phyloP scores from a whole-genome alignment of 2,888 invertebrate genomes.

The Ischnura elegans region DNA sequence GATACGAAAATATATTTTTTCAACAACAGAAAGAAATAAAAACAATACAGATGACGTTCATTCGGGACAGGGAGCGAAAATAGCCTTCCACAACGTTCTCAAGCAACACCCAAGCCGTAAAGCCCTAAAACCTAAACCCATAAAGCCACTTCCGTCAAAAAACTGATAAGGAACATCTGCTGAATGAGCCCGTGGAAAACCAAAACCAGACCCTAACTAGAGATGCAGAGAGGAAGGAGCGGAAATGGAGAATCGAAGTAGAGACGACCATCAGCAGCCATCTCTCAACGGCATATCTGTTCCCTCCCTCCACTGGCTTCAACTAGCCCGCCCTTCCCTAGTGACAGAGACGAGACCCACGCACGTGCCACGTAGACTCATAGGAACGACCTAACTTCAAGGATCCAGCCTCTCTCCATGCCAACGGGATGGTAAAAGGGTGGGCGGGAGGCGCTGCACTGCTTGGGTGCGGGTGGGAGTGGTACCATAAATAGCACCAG shows the following conservation, averaged over 20 bases:
- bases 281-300: constrained; percentile 40
- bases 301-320: not conserved
- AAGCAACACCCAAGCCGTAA: not conserved
- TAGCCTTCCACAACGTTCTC: not conserved
- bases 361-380: not conserved
- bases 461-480: not conserved
- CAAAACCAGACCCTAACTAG: constrained; percentile 28
- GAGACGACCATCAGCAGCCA: not conserved
- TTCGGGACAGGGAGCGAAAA: not conserved
- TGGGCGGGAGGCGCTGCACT: not conserved
- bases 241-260: constrained; percentile 26
- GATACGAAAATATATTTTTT: too few species aligned
- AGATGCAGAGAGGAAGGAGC: not conserved
- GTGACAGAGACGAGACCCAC: constrained; percentile 52
- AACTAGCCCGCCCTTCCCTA: not conserved
- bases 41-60: not conserved
- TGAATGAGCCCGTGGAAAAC: not conserved
- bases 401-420: not conserved
- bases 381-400: not conserved
- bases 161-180: constrained; percentile 16
- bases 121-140: not conserved
- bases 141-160: constrained; percentile 30
- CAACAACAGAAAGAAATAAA: not conserved
- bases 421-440: not conserved
- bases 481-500: constrained; percentile 46